A percentile compares a stretch with the other conserved stretches of the same genome.
Evolutionary conservation across 1,140 invertebrate genomes (phyloP).

Genomic region (Drosophila albomicans): DNA sequence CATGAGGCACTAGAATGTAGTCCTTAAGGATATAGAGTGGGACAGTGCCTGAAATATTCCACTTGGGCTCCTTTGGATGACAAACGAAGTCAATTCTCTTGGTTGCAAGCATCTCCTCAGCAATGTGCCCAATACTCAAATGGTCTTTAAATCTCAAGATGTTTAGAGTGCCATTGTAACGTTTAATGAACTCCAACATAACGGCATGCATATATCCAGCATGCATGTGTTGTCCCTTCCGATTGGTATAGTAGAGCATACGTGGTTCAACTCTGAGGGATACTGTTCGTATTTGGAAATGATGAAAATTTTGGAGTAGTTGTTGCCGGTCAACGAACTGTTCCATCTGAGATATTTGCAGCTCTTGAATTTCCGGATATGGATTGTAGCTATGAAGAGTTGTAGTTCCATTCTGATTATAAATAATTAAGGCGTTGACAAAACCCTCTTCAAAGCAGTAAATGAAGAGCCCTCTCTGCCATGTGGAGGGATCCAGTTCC

Average conservation of each 20-base stretch:
- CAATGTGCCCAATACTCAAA: fast-evolving
- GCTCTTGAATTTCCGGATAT: slow-evolving; percentile 36
- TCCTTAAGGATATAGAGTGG: slow-evolving; percentile 28
- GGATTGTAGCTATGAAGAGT: slow-evolving; percentile 54
- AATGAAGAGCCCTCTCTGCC: slow-evolving; percentile 20
- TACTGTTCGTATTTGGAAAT: slow-evolving; percentile 10
- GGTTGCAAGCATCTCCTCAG: not conserved
- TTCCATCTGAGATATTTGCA: slow-evolving; percentile 17
- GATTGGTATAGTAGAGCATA: slow-evolving; percentile 39
- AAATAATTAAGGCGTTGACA: slow-evolving; percentile 45
- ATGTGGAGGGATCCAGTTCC: not conserved
- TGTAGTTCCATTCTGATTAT: not conserved
- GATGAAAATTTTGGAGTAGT: slow-evolving; percentile 26
- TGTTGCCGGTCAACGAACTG: slow-evolving; percentile 39
- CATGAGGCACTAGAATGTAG: slow-evolving; percentile 39
- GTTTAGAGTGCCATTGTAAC: slow-evolving; percentile 15
- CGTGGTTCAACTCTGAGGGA: slow-evolving; percentile 14
- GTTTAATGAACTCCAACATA: not conserved
- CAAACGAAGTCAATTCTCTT: slow-evolving; percentile 43
- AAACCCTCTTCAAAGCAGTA: slow-evolving; percentile 58
- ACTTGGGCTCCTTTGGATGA: not conserved
- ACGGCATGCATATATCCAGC: slow-evolving; percentile 36
- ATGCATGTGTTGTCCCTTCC: not conserved
- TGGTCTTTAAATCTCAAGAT: not conserved
- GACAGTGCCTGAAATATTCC: slow-evolving; percentile 4